Evolutionary conservation across 1,140 invertebrate species (phyloP), one percentile per base, ranked within the genome.

Genomic region (Stenopsyche tienmushanensis): DNA sequence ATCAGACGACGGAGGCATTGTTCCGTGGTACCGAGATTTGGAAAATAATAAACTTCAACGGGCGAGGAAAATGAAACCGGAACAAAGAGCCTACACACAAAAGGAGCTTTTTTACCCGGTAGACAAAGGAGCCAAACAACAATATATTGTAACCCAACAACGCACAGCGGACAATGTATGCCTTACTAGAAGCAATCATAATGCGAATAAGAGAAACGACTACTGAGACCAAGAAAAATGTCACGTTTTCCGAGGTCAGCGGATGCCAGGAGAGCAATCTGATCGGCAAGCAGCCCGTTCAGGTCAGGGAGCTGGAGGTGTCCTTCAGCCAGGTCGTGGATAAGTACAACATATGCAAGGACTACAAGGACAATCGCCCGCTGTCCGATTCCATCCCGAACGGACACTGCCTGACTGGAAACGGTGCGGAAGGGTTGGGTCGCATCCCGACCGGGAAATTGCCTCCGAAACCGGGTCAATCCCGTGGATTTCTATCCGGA

Each of bases 161-260:
- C 75, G 1, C 17, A 13, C 20, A 23, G 24, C 5, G 9, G 34
- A 26, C 3, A 58, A 55, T 15, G 25, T 23, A 60, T 17, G 39
- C 15, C 17, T 57, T 26, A 20, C 50, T 9, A 65, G 34, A 26
- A 23, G 39, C 39, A 17, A 44, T 58, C 63, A 49, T 62, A 24
- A 41, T 26, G 62, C 53, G 17, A 26, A 21, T 26, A 42, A 18
- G n/a, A 65, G 45, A 13, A 54, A 50, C 17, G 24, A 60, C 24
- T 39, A 65, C 10, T 41, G n/a, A 8, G 68, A 70, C 39, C 1
- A 81, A 81, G 49, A 80, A 81, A 65, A 80, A 76, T 29, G 80
- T 81, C 0, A 81, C 79, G 62, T 81, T 81, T 68, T 80, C 79
- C 0, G 80, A 81, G 75, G 80, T 81, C 1, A 80, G 78, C 1